A percentile compares a stretch with the other conserved stretches of the same genome.
Conservation (phyloP, 2,797 vertebrate genomes). For the Clarias platycephalus region DNA sequence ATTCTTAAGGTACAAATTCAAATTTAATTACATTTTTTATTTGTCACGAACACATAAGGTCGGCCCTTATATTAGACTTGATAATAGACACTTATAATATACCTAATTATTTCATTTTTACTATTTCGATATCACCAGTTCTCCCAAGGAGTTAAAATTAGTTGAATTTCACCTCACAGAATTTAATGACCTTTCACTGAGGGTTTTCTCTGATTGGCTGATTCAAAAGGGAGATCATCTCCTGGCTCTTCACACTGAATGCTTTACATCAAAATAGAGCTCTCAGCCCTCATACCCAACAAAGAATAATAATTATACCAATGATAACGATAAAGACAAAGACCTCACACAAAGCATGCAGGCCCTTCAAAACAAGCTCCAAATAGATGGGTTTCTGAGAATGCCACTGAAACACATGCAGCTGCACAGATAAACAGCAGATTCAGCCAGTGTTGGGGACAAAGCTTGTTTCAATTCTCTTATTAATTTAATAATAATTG, state of each 20-base stretch:
- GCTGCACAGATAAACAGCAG: slow-evolving; percentile 19
- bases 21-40: too few relatives aligned
- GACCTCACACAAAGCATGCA: slow-evolving; percentile 41
- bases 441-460: slow-evolving; percentile 4
- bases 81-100: background rate
- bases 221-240: slow-evolving; percentile 39
- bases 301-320: slow-evolving; percentile 54
- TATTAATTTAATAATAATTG: background rate
- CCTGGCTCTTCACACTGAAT: slow-evolving; percentile 43
- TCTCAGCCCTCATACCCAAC: slow-evolving; percentile 41
- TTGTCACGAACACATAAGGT: background rate
- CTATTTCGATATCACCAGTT: background rate
- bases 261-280: slow-evolving; percentile 60
- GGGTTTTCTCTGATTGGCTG: slow-evolving; percentile 42
- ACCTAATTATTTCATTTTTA: slow-evolving; percentile 2
- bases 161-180: slow-evolving; percentile 24
- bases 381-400: slow-evolving; percentile 40
- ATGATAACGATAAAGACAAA: slow-evolving; percentile 55
- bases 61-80: background rate
- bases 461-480: background rate
- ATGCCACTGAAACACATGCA: slow-evolving; percentile 39
- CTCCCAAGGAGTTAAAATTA: slow-evolving; percentile 6
- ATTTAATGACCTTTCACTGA: slow-evolving; percentile 33
- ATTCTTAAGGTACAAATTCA: background rate
- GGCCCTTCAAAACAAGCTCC: slow-evolving; percentile 47